A percentile compares a stretch with the other conserved stretches of the same genome.
These are phyloP conservation scores for Drosophila tani DNA, from an alignment of 1,140 invertebrate species.

Conservation along the genomic window DNA sequence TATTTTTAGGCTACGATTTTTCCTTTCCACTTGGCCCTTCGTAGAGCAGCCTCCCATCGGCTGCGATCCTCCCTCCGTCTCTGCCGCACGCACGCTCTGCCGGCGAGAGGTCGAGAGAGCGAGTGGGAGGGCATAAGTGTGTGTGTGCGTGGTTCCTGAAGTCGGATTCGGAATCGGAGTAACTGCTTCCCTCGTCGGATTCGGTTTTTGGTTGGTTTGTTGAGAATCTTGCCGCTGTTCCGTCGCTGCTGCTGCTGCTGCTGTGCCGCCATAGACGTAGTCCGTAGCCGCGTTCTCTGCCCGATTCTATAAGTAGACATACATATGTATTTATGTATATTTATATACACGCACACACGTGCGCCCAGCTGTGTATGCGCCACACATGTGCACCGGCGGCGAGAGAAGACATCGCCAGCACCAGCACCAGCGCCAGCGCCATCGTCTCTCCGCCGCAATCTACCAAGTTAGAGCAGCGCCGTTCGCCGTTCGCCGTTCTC, in stretches of 20 bases:
- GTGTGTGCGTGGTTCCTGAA: conserved; percentile 37
- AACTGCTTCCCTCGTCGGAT: conserved; percentile 48
- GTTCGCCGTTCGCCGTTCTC: conserved; percentile 21
- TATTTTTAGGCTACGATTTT: conserved; percentile 79
- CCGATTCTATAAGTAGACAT: conserved; percentile 76
- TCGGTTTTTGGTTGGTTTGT: conserved; percentile 23
- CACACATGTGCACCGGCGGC: conserved; percentile 67
- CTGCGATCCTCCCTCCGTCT: conserved; percentile 5
- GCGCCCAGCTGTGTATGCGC: conserved; percentile 27
- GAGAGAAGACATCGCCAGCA: conserved; percentile 28
- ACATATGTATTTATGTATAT: conserved; percentile 73
- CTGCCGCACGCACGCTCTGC: not conserved
- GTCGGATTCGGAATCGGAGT: conserved; percentile 58
- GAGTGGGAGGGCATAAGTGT: conserved; percentile 1
- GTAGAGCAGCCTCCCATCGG: conserved; percentile 33
- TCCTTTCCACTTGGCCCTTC: conserved; percentile 69
- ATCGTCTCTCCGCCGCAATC: conserved; percentile 62
- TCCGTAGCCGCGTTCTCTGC: conserved; percentile 39
- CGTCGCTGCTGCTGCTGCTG: not conserved
- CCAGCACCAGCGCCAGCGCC: conserved; percentile 16
- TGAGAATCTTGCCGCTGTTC: conserved; percentile 36
- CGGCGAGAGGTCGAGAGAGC: conserved; percentile 1
- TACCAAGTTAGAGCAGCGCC: conserved; percentile 76
- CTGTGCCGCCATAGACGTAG: conserved; percentile 4
- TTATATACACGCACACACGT: conserved; percentile 44